Evolutionary conservation across 2,797 vertebrate species (phyloP), one percentile per base, ranked within the genome.

Genomic region (Anguilla anguilla): DNA sequence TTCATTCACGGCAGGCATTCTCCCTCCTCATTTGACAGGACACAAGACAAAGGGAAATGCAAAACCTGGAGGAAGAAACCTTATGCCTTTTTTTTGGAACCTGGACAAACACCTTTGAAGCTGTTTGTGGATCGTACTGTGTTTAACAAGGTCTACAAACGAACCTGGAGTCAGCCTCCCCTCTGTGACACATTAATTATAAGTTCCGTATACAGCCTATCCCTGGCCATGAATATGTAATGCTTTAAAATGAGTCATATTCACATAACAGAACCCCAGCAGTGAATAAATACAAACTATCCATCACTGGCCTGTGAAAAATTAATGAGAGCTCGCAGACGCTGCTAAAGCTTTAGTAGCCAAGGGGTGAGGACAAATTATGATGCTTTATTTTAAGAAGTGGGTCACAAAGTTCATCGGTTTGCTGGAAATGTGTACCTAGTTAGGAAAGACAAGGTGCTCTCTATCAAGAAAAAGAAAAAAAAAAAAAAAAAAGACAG

Each of bases 221-320:
- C 97, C 98, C 97, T 96, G 96, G 97, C 97, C 98, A 99, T 99
- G 98, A 99, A 99, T 99, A 98, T 96, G 95, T 98, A 98, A 99
- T 99, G 97, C 95, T 96, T 95, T 95, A 96, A 98, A 98, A 98
- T 98, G 97, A 98, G 97, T 97, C 97, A 97, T 98, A 98, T 97
- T 97, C 97, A 97, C 97, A 97, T 95, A 96, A 97, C 96, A 96
- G 97, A 98, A 96, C 95, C 96, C 97, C 96, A 97, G 95, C 97
- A 91, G 97, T 97, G 97, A 98, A 98, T 98, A 99, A 98, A 98
- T 98, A 98, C 97, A 97, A 97, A 97, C 97, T 97, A 98, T 98
- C 97, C 96, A 97, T 99, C 98, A 99, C 96, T 93, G 93, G 95
- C 96, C 96, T 93, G 95, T 97, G 97, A 98, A 98, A 97, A 97